These are phyloP conservation scores for Cryptoprocta ferox DNA, from an alignment of 2,797 vertebrate species.

Conservation along the genomic window DNA sequence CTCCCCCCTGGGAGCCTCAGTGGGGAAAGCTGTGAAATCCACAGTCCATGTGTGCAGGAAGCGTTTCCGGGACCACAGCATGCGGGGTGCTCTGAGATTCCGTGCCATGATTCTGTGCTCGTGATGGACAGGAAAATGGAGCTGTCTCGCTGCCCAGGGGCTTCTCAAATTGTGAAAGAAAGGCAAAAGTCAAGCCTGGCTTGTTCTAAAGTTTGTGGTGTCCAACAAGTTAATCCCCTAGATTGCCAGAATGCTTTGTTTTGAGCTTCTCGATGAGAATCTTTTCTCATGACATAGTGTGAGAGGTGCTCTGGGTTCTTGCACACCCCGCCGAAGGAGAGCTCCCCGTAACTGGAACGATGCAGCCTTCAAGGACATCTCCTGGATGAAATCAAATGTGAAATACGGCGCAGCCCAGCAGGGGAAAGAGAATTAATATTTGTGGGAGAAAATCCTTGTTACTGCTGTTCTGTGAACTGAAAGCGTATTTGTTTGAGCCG, in stretches of 20 bases:
- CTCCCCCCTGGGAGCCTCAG: background rate
- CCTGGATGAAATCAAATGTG: background rate
- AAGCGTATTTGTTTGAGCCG: background rate
- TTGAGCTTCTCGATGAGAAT: background rate
- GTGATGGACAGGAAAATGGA: slow-evolving; percentile 40
- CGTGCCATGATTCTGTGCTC: background rate
- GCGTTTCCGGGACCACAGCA: background rate
- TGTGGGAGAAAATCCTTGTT: background rate
- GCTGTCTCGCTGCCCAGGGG: background rate
- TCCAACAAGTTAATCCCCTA: background rate
- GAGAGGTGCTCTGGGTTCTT: background rate
- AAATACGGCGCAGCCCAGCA: background rate
- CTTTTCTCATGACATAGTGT: background rate
- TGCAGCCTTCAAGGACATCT: background rate
- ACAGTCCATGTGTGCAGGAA: background rate
- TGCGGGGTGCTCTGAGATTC: background rate
- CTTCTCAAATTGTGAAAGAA: background rate
- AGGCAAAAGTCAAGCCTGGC: background rate
- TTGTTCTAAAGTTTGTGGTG: background rate
- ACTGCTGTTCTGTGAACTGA: background rate
- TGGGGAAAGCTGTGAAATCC: slow-evolving; percentile 58
- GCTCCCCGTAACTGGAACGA: background rate
- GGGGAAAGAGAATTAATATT: background rate
- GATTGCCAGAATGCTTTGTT: background rate
- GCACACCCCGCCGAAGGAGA: background rate